Conservation (phyloP, 2,888 invertebrate genomes). For the Apoda limacodes region DNA sequence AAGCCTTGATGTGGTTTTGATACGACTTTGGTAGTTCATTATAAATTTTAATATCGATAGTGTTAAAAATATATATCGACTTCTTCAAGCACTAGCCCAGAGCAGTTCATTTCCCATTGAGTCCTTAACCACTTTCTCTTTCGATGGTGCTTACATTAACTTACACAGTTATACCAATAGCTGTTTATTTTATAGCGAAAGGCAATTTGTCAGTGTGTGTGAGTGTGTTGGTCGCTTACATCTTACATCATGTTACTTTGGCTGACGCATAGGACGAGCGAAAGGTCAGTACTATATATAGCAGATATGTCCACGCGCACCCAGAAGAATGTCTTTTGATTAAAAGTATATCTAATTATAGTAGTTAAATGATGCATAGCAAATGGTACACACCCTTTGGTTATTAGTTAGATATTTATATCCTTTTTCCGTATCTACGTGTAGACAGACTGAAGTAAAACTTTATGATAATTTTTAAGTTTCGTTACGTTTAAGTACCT, state of each 20-base stretch:
- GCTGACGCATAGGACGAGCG: conserved; percentile 55
- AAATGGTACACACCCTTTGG: no score
- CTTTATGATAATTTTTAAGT: no score
- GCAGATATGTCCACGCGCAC: no score
- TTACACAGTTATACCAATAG: conserved; percentile 28
- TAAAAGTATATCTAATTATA: no score
- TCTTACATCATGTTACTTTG: conserved; percentile 53
- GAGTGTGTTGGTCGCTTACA: conserved; percentile 29
- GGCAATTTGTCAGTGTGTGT: conserved; percentile 19
- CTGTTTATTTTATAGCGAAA: conserved; percentile 16
- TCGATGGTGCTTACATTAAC: conserved; percentile 34
- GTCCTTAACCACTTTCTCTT: conserved; percentile 61
- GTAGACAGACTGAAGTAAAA: no score
- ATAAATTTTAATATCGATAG: conserved; percentile 1
- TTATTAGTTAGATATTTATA: no score
- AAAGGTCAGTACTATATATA: conserved; percentile 64
- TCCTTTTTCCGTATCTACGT: no score
- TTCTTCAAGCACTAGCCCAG: conserved; percentile 28
- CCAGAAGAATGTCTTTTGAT: conserved; percentile 41
- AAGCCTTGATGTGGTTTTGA: no score
- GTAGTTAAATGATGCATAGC: no score
- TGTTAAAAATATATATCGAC: no score
- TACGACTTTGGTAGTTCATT: not conserved
- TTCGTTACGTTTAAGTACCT: no score
- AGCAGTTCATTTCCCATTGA: conserved; percentile 39